phyloP scores from a whole-genome alignment of 2,113 vertebrate species.

The Malurus cyaneus region DNA sequence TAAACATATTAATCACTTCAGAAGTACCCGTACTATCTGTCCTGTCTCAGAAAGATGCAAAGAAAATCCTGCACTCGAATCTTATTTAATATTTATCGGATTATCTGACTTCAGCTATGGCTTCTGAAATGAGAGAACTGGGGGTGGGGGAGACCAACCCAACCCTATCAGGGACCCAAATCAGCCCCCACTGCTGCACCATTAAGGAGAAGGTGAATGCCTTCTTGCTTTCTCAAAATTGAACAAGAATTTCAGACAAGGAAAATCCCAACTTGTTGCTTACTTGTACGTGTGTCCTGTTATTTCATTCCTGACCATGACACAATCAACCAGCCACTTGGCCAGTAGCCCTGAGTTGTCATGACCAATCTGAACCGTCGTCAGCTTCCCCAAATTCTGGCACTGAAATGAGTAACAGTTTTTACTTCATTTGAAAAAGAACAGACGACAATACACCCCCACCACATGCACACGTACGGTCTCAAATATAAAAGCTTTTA shows the following conservation, averaged over 20 bases:
- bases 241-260: background rate
- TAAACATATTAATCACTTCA: background rate
- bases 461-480: background rate
- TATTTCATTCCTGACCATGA: conserved; percentile 97
- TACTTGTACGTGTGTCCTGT: conserved; percentile 96
- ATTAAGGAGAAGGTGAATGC: background rate
- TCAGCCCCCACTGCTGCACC: background rate
- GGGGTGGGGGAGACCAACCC: background rate
- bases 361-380: conserved; percentile 93
- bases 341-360: conserved; percentile 95
- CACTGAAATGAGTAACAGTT: conserved; percentile 81
- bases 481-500: background rate
- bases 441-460: background rate
- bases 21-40: background rate
- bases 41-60: background rate
- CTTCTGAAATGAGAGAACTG: background rate
- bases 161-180: background rate
- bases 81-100: background rate
- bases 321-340: conserved; percentile 97
- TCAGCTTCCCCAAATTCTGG: conserved; percentile 95
- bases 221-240: background rate
- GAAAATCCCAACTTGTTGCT: conserved; percentile 67
- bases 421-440: conserved; percentile 31
- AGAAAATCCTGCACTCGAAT: background rate
- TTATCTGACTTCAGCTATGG: background rate